These are phyloP conservation scores for Ferdinandea cuprea DNA, from an alignment of 2,888 invertebrate genomes.

Conservation along the genomic window DNA sequence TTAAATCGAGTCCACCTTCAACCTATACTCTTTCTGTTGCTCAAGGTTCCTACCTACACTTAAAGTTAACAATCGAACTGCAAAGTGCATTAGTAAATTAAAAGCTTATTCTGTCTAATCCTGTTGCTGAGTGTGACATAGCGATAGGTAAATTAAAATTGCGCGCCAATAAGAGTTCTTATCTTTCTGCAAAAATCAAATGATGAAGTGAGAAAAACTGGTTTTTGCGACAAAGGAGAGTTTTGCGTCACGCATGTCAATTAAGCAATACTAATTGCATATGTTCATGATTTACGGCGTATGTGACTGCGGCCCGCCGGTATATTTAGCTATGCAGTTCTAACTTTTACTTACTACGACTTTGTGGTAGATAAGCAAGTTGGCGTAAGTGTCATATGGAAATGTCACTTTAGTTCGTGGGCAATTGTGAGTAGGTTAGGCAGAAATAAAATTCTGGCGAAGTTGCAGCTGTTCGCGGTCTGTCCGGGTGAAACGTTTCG, in stretches of 20 bases:
- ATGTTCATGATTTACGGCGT: neutral
- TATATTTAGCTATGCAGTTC: too few relatives aligned
- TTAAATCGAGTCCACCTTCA: neutral
- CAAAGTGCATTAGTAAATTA: neutral
- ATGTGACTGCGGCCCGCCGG: too few relatives aligned
- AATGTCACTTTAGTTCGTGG: too few relatives aligned
- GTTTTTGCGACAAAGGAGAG: slow-evolving; percentile 5
- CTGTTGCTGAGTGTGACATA: neutral
- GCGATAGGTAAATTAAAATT: neutral
- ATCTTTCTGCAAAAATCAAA: neutral
- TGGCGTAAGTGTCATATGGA: too few relatives aligned
- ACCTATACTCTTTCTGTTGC: neutral
- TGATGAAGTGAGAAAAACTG: slow-evolving; percentile 1
- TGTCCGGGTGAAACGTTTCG: too few relatives aligned
- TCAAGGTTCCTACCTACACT: too few relatives aligned
- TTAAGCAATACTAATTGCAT: neutral
- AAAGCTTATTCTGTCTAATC: neutral
- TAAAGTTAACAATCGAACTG: neutral
- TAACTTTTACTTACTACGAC: too few relatives aligned
- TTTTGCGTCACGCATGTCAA: slow-evolving; percentile 3
- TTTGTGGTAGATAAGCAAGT: too few relatives aligned
- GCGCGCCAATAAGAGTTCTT: slow-evolving; percentile 7
- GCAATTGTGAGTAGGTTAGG: too few relatives aligned
- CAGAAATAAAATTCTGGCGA: too few relatives aligned
- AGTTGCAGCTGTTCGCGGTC: too few relatives aligned